Percentiles rank a stretch among this genome's conserved stretches.
These are phyloP conservation scores for Dicrostonyx torquatus DNA, from an alignment of 2,797 vertebrate genomes.

Conservation along the genomic window DNA sequence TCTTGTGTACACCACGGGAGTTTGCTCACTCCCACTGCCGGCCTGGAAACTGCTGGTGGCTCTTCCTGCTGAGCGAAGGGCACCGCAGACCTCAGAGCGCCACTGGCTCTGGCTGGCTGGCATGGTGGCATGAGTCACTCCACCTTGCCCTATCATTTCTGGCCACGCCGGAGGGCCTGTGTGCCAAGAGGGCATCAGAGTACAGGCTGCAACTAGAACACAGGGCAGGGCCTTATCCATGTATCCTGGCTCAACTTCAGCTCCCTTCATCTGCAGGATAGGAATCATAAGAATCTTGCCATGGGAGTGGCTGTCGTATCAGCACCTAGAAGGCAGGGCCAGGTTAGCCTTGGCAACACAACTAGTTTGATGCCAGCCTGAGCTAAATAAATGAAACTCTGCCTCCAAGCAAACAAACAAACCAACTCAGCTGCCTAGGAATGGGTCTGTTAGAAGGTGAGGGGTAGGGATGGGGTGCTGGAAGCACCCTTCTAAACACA, in stretches of 20 bases:
- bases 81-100: neutral
- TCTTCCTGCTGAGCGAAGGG: neutral
- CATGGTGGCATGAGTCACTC: neutral
- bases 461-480: neutral
- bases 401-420: neutral
- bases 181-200: neutral
- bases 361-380: neutral
- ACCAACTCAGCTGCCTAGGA: neutral
- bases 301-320: neutral
- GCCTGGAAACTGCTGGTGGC: neutral
- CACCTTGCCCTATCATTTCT: neutral
- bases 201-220: neutral
- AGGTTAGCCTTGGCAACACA: neutral
- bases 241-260: slow-evolving; percentile 18
- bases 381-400: neutral
- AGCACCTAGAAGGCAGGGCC: neutral
- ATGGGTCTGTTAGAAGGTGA: neutral
- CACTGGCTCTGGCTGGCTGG: neutral
- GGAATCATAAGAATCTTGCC: neutral
- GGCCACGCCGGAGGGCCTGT: neutral
- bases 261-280: slow-evolving; percentile 16
- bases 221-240: neutral
- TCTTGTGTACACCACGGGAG: neutral
- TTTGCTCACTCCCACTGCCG: neutral
- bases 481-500: neutral